Conservation (phyloP, 2,797 vertebrate species). For the Alexandromys oeconomus region DNA sequence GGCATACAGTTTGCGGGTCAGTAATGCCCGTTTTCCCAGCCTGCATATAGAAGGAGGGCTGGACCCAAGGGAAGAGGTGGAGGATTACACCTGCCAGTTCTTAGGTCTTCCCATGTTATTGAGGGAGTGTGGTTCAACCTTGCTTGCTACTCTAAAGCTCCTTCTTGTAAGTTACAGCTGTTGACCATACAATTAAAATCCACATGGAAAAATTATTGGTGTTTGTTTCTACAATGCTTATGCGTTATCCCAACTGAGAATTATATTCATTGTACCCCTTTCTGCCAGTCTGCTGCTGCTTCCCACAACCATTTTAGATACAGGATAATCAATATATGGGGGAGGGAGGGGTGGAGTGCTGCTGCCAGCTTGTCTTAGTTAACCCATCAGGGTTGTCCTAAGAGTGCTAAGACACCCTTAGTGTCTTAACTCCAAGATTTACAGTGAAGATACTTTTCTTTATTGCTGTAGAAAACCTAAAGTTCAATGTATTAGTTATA, state of each 20-base stretch:
- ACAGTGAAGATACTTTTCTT: background rate
- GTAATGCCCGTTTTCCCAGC: conserved; percentile 56
- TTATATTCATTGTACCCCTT: conserved; percentile 46
- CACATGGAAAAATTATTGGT: conserved; percentile 68
- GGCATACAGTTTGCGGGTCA: conserved; percentile 11
- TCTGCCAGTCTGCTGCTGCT: background rate
- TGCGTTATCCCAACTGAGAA: conserved; percentile 57
- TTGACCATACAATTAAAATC: conserved; percentile 76
- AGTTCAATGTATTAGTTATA: background rate
- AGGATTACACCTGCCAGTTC: conserved; percentile 72
- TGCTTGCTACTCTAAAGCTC: conserved; percentile 65
- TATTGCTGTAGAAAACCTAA: background rate
- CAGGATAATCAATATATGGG: background rate
- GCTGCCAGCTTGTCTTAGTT: background rate
- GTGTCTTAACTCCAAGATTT: background rate
- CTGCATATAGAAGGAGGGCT: conserved; percentile 25
- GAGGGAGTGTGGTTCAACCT: conserved; percentile 68
- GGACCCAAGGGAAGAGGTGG: conserved; percentile 72
- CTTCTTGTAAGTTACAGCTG: conserved; percentile 69
- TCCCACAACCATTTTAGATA: background rate
- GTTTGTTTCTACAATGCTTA: conserved; percentile 62
- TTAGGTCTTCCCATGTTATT: conserved; percentile 66
- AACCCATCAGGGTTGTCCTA: background rate
- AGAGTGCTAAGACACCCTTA: background rate
- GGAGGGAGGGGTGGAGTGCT: background rate